Evolutionary conservation across 92 coral and sea anemone species (phyloP).

Genomic region (Porites evermanni): DNA sequence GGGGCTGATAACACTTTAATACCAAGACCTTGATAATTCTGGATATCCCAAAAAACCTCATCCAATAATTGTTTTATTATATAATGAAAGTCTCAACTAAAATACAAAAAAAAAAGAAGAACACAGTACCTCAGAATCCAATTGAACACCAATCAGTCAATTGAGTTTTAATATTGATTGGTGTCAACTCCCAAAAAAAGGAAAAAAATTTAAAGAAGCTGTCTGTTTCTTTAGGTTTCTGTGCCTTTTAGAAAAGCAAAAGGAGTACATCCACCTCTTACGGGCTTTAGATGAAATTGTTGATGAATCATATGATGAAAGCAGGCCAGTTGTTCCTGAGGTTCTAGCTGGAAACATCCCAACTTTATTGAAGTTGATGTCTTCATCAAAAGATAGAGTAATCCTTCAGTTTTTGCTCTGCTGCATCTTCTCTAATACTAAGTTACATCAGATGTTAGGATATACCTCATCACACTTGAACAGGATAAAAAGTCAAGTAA

Average conservation of each 20-base stretch:
- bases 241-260: constrained; percentile 47
- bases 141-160: too few relatives aligned
- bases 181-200: not conserved
- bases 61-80: too few relatives aligned
- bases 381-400: constrained; percentile 53
- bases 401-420: constrained; percentile 47
- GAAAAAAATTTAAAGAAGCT: not conserved
- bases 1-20: too few relatives aligned
- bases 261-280: constrained; percentile 34
- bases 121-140: too few relatives aligned
- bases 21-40: too few relatives aligned
- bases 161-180: too few relatives aligned
- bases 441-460: not conserved
- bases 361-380: constrained; percentile 45
- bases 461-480: not conserved
- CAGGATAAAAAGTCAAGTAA: not conserved
- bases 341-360: constrained; percentile 19
- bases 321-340: constrained; percentile 4
- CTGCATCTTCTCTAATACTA: constrained; percentile 24
- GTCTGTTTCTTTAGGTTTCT: constrained; percentile 17
- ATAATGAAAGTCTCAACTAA: too few relatives aligned
- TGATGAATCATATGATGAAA: constrained; percentile 24
- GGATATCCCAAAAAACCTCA: too few relatives aligned
- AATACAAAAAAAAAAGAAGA: too few relatives aligned
- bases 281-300: constrained; percentile 37